These are phyloP conservation scores for Dolichopus griseipennis DNA, from an alignment of 2,888 invertebrate genomes.

Conservation along the genomic window DNA sequence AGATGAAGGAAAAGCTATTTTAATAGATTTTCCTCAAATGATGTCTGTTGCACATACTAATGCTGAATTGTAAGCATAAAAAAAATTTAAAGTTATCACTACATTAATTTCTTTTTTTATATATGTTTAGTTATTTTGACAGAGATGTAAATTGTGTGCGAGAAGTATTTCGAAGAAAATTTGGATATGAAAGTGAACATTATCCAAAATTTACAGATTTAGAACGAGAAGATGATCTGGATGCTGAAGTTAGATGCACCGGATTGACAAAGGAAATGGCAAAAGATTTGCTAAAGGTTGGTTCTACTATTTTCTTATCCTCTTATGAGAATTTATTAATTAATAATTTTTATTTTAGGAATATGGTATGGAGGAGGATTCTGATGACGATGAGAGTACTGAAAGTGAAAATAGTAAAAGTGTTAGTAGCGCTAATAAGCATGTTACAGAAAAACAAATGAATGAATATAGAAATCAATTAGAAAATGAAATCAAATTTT, in stretches of 20 bases:
- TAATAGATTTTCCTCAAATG: slow-evolving; percentile 99
- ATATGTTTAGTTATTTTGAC: slow-evolving; percentile 67
- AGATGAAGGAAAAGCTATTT: slow-evolving; percentile 66
- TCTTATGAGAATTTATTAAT: background rate
- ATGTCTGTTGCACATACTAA: slow-evolving; percentile 87
- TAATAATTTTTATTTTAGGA: slow-evolving; percentile 32
- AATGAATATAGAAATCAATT: slow-evolving; percentile 38
- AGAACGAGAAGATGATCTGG: slow-evolving; percentile 71
- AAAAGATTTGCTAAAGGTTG: slow-evolving; percentile 54
- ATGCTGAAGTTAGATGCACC: slow-evolving; percentile 83
- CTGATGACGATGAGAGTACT: slow-evolving; percentile 32
- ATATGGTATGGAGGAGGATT: slow-evolving; percentile 48
- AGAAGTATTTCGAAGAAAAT: slow-evolving; percentile 83
- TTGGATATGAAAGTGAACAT: slow-evolving; percentile 76
- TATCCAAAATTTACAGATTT: slow-evolving; percentile 68
- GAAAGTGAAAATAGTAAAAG: slow-evolving; percentile 24
- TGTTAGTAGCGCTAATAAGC: background rate
- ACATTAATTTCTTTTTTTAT: slow-evolving; percentile 7
- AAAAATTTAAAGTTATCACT: slow-evolving; percentile 10
- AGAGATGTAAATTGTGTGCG: slow-evolving; percentile 89
- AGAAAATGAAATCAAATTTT: slow-evolving; percentile 41
- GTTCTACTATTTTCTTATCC: background rate
- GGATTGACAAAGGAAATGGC: slow-evolving; percentile 79
- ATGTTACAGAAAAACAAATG: slow-evolving; percentile 31
- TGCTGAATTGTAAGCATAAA: slow-evolving; percentile 63